Evolutionary conservation across 2,888 invertebrate genomes (phyloP), one percentile per base, ranked within the genome.

Genomic region (Hirtodrosophila duncani): DNA sequence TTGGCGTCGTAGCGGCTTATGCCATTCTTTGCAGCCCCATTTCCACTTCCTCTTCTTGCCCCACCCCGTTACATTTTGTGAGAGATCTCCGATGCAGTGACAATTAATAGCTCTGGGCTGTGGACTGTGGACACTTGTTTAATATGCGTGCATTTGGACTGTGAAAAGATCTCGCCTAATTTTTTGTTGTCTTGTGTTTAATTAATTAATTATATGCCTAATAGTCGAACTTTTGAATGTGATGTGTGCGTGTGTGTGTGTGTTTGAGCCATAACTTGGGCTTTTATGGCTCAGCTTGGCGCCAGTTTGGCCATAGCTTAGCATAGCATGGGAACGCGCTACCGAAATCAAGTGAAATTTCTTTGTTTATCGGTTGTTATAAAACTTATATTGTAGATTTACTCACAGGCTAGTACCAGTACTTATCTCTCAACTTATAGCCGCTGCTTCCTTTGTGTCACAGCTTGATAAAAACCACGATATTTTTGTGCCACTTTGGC

Each of bases 1-100:
- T 81, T 82, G 84, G 84, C 82, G 84, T 74, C 82, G 71, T 29
- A 29, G 64, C 71, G 82, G 70, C 82, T 83, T 82, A 83, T 69
- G 46, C 29, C 48, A 44, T 67, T 14, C n/a, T 20, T n/a, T 21
- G 17, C 14, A 8, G 13, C 21, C 3, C 24, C 14, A 14, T 46
- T 37, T 53, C 45, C 9, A 30, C 38, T 33, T 37, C 24, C 30
- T 26, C 43, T 26, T 26, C 31, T 29, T 20, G 16, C 11, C 20
- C 29, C 41, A 29, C 23, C 17, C 24, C 20, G 14, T 46, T 53
- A 69, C 57, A 75, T 75, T 81, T 74, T 20, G 21, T 6, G 11
- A 26, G 17, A 21, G n/a, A 9, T 29, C 42, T 26, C 49, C 26
- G 52, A 41, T 11, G 45, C 23, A 38, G 30, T 34, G 42, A 37